phyloP scores from a whole-genome alignment of 2,113 vertebrate genomes.

The Tretioscincus oriximinensis region DNA sequence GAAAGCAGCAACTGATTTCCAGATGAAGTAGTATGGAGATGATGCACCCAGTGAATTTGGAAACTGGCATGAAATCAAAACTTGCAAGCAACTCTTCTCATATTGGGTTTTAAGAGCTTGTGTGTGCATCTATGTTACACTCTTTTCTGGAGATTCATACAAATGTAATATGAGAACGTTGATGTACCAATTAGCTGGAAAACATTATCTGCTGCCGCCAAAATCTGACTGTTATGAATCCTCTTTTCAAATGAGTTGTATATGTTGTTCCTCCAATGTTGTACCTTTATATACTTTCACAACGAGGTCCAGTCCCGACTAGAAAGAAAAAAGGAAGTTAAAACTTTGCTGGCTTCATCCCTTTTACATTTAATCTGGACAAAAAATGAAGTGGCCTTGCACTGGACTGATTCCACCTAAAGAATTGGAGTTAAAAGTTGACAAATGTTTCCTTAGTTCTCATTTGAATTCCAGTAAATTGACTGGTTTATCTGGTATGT shows the following conservation, averaged over 20 bases:
- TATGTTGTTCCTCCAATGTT: neutral
- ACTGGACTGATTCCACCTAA: too few species aligned
- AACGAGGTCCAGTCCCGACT: neutral
- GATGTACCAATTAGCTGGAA: neutral
- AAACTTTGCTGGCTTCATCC: too few species aligned
- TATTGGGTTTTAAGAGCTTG: neutral
- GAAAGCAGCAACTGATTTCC: neutral
- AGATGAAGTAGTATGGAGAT: neutral
- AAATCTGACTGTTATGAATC: neutral
- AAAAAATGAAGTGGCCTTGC: too few species aligned
- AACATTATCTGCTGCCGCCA: neutral
- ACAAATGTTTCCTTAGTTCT: too few species aligned
- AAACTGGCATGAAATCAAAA: neutral
- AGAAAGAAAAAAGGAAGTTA: neutral
- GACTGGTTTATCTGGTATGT: too few species aligned
- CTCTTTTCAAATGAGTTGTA: neutral
- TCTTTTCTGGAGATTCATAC: neutral
- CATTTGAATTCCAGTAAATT: too few species aligned
- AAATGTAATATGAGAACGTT: neutral
- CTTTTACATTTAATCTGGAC: too few species aligned
- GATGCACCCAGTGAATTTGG: neutral
- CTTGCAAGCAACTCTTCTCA: neutral
- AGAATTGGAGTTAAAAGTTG: too few species aligned
- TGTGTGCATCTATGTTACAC: neutral
- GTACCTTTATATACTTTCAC: neutral